Evolutionary conservation across 37 sponge, comb jelly and placozoan genomes (phyloP), one percentile per base, ranked within the genome.

Genomic region (Beroe ovata): DNA sequence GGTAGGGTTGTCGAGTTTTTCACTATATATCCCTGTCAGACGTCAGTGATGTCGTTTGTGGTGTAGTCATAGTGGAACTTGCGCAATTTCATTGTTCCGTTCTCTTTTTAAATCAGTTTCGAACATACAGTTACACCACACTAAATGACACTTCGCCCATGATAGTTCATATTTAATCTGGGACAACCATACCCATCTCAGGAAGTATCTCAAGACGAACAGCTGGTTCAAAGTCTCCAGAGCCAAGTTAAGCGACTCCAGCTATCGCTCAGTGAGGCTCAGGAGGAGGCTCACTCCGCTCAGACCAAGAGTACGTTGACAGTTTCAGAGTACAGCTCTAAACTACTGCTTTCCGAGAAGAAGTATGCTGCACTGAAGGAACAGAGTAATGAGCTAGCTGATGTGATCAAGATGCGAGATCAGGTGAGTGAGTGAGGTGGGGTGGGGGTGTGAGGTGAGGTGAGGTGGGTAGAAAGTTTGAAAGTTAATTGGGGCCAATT

Each of bases 281-380:
- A 77, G 38, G 84, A 42, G 42, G 84, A 38, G 21, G 84, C 47
- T 23, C 26, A 77, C 8, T 21, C 19, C 1, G 54, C 54, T 3
- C 84, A 77, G 25, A 23, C 38, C 1, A 77, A 77, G 28, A 42
- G 84, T 25, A 77, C 38, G 3, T 8, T 36, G 3, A 36, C 38
- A 25, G 38, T 69, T 16, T 42, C 84, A 40, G 84, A 77, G 84
- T 77, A 77, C 84, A 40, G 47, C 54, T 32, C 36, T 14, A 77
- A 77, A 29, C 25, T 77, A 40, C 54, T 77, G n/a, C 20, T 25
- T 2, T 38, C 84, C 28, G 84, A 77, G 84, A 77, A 77, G 54
- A 77, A 42, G 54, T 77, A 23, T 42, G 4, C 25, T 29, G 16
- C 25, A 1, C 38, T 77, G 26, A 30, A 54, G 18, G 84, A 77